Evolutionary conservation across 2,113 vertebrate genomes (phyloP).

Genomic region (Mesocricetus auratus): DNA sequence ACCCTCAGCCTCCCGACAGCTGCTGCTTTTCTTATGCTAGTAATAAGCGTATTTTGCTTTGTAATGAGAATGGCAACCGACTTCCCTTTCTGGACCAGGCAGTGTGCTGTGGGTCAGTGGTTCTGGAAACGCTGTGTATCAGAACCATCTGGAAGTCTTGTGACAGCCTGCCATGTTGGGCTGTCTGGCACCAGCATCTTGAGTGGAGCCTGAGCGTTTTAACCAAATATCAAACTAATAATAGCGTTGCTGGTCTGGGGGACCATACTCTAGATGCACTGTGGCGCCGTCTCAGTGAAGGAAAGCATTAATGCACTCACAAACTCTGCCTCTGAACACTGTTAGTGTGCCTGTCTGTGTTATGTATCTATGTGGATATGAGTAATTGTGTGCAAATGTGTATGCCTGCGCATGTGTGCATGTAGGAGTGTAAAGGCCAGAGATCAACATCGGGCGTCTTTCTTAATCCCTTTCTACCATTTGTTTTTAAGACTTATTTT

Average conservation of each 20-base stretch:
- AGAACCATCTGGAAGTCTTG: background rate
- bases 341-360: background rate
- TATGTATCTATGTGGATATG: background rate
- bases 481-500: background rate
- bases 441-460: background rate
- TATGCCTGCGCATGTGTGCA: background rate
- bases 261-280: background rate
- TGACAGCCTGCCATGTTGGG: background rate
- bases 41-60: constrained; percentile 6
- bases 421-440: background rate
- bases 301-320: background rate
- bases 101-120: background rate
- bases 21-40: background rate
- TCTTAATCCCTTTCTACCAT: background rate
- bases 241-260: background rate
- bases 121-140: background rate
- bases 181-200: background rate
- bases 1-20: background rate
- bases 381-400: background rate
- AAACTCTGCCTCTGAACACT: background rate
- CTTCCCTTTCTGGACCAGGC: background rate
- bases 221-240: background rate
- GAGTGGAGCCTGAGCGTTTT: background rate
- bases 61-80: background rate
- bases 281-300: background rate